phyloP scores from a whole-genome alignment of 2,888 invertebrate genomes.

The Spodoptera exigua region DNA sequence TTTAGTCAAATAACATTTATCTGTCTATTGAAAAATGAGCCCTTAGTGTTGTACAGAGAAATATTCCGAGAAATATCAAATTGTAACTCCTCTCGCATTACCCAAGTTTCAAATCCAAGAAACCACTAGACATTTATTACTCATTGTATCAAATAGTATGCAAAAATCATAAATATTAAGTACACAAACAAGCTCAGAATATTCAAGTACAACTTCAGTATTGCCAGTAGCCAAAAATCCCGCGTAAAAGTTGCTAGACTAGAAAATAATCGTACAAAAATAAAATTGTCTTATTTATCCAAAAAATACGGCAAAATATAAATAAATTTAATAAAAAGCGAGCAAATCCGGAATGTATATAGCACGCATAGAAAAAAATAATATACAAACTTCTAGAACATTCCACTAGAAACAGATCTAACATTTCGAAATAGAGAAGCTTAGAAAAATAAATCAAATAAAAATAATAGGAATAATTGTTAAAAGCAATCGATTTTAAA shows the following conservation, averaged over 20 bases:
- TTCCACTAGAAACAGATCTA: conserved; percentile 44
- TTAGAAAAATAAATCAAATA: conserved; percentile 25
- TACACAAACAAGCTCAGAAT: no score
- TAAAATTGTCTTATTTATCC: conserved; percentile 13
- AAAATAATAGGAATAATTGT: conserved; percentile 13
- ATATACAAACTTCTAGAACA: conserved; percentile 17
- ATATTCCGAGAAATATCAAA: no score
- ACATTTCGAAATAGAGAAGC: conserved; percentile 17
- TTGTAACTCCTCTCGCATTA: no score
- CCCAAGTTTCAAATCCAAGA: no score
- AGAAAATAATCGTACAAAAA: conserved; percentile 41
- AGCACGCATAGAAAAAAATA: conserved; percentile 20
- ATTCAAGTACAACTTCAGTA: no score
- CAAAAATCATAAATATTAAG: no score
- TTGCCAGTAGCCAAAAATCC: conserved; percentile 16
- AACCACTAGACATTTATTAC: no score
- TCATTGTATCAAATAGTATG: no score
- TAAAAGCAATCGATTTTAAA: conserved; percentile 25
- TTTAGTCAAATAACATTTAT: no score
- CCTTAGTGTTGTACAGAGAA: no score
- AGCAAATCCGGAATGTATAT: conserved; percentile 52
- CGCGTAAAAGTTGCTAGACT: conserved; percentile 20
- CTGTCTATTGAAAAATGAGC: no score
- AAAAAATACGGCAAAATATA: conserved; percentile 30
- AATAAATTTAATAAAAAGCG: conserved; percentile 43